Evolutionary conservation across 2,888 invertebrate genomes (phyloP).

Genomic region (Podabrus alpinus): DNA sequence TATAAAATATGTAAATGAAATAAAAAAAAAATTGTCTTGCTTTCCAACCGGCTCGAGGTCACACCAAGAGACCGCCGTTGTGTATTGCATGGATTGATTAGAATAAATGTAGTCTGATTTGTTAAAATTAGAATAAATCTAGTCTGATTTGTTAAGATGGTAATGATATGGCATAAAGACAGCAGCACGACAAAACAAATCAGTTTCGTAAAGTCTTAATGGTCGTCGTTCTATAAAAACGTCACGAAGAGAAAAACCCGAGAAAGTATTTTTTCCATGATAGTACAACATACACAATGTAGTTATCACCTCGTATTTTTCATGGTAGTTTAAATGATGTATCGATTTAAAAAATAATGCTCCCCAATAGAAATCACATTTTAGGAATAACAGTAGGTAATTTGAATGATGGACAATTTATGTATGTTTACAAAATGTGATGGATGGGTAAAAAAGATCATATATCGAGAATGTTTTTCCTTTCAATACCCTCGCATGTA

Average conservation of each 20-base stretch:
- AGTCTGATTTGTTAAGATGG: too few species aligned
- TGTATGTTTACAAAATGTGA: neutral
- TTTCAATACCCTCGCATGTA: neutral
- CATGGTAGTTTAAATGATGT: neutral
- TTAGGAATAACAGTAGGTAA: neutral
- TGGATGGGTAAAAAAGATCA: neutral
- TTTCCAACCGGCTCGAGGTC: too few species aligned
- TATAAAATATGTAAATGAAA: neutral
- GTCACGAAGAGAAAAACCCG: neutral
- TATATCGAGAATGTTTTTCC: neutral
- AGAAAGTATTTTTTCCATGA: neutral
- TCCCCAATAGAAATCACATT: neutral
- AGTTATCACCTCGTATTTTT: neutral
- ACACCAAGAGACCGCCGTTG: too few species aligned
- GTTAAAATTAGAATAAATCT: too few species aligned
- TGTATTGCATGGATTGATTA: too few species aligned
- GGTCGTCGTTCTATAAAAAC: too few species aligned
- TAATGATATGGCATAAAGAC: too few species aligned
- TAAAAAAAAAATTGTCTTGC: too few species aligned
- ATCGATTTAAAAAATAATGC: neutral
- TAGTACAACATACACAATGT: neutral
- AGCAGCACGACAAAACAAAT: too few species aligned
- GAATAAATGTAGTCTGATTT: too few species aligned
- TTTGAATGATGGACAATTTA: neutral
- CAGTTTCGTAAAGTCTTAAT: too few species aligned